Evolutionary conservation across 2,113 vertebrate genomes (phyloP).

Genomic region (Percopsis transmontana): DNA sequence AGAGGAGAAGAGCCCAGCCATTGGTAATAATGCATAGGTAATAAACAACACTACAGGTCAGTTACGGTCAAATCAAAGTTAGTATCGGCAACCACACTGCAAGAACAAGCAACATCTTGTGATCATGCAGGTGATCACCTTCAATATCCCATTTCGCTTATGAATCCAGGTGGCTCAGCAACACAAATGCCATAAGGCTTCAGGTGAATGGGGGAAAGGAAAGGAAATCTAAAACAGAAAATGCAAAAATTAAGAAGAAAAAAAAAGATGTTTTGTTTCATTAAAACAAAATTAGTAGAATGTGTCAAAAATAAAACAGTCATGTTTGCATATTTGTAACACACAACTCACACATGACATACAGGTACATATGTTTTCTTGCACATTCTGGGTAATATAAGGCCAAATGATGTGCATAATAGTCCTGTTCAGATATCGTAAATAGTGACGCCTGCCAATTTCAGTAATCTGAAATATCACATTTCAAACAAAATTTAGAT

Average conservation of each 20-base stretch:
- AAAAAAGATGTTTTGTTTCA: slow-evolving; percentile 29
- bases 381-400: not conserved
- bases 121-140: slow-evolving; percentile 85
- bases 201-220: slow-evolving; percentile 70
- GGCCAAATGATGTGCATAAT: not conserved
- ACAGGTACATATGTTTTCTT: no score
- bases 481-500: not conserved
- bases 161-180: slow-evolving; percentile 83
- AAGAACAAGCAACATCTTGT: slow-evolving; percentile 16
- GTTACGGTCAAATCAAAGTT: not conserved
- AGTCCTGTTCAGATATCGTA: slow-evolving; percentile 6
- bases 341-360: not conserved
- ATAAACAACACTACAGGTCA: not conserved
- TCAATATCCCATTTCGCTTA: slow-evolving; percentile 82
- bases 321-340: slow-evolving; percentile 42
- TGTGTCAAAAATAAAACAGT: slow-evolving; percentile 24
- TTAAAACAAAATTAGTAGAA: slow-evolving; percentile 4
- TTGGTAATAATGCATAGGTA: not conserved
- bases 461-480: not conserved
- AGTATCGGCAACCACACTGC: slow-evolving; percentile 33
- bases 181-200: slow-evolving; percentile 83
- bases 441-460: slow-evolving; percentile 13
- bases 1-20: not conserved
- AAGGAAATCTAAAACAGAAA: slow-evolving; percentile 50
- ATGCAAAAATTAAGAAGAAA: slow-evolving; percentile 11